Evolutionary conservation across 2,888 invertebrate genomes (phyloP).

Genomic region (Lacanobia wlatinum): DNA sequence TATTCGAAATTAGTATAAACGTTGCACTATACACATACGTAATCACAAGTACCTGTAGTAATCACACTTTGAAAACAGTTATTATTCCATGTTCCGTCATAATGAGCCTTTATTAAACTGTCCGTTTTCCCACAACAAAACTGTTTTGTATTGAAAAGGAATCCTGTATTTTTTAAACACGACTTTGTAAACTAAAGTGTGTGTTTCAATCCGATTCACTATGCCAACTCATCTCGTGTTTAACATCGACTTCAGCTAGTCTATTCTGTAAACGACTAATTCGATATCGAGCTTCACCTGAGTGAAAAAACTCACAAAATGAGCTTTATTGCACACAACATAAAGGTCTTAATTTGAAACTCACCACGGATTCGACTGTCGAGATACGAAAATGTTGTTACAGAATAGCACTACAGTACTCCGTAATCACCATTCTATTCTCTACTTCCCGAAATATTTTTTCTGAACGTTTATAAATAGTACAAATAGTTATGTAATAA

Average conservation of each 20-base stretch:
- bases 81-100: not conserved
- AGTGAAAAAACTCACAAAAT: too few species aligned
- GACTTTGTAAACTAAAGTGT: not conserved
- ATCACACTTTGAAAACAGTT: not conserved
- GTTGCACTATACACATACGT: not conserved
- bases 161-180: not conserved
- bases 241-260: too few species aligned
- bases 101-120: not conserved
- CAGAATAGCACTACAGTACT: too few species aligned
- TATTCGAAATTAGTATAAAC: not conserved
- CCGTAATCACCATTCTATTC: slow-evolving; percentile 17
- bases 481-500: slow-evolving; percentile 20
- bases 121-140: not conserved
- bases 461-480: slow-evolving; percentile 40
- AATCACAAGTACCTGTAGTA: not conserved
- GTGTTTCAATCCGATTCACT: not conserved
- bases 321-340: too few species aligned
- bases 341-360: too few species aligned
- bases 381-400: too few species aligned
- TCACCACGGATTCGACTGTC: too few species aligned
- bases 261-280: too few species aligned
- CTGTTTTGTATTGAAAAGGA: not conserved
- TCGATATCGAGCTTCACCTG: too few species aligned
- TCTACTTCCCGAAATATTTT: slow-evolving; percentile 2
- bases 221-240: not conserved